Evolutionary conservation across 2,888 invertebrate genomes (phyloP).

Genomic region (Rosalia funebris): DNA sequence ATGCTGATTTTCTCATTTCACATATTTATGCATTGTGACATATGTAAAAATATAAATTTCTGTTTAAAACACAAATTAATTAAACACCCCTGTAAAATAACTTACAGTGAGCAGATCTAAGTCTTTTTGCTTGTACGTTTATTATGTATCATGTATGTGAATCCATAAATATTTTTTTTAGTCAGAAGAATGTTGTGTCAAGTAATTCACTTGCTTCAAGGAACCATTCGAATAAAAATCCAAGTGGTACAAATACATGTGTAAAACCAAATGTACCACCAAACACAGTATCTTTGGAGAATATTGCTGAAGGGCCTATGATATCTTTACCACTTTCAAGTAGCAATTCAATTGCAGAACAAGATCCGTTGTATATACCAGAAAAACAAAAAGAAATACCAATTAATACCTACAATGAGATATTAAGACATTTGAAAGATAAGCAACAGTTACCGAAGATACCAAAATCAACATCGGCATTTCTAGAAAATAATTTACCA

Average conservation of each 20-base stretch:
- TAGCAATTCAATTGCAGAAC: not conserved
- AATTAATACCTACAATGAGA: not conserved
- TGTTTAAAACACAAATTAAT: too few relatives aligned
- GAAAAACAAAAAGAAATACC: not conserved
- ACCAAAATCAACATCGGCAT: not conserved
- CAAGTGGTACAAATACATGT: not conserved
- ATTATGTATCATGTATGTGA: too few relatives aligned
- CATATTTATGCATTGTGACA: too few relatives aligned
- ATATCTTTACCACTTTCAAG: not conserved
- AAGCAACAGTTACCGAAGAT: not conserved
- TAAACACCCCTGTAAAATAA: too few relatives aligned
- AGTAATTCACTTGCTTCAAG: not conserved
- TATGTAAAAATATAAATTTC: too few relatives aligned
- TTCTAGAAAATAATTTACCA: not conserved
- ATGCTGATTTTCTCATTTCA: too few relatives aligned
- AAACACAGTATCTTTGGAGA: not conserved
- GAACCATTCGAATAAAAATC: not conserved
- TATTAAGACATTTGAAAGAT: not conserved
- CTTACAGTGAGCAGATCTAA: too few relatives aligned
- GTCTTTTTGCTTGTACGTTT: too few relatives aligned
- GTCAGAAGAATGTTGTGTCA: not conserved
- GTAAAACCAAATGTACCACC: not conserved
- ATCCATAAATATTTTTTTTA: not conserved
- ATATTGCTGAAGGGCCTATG: not conserved
- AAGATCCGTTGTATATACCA: slow-evolving; percentile 11